phyloP scores from a whole-genome alignment of 2,113 vertebrate genomes.

The Nycticryphes semicollaris region DNA sequence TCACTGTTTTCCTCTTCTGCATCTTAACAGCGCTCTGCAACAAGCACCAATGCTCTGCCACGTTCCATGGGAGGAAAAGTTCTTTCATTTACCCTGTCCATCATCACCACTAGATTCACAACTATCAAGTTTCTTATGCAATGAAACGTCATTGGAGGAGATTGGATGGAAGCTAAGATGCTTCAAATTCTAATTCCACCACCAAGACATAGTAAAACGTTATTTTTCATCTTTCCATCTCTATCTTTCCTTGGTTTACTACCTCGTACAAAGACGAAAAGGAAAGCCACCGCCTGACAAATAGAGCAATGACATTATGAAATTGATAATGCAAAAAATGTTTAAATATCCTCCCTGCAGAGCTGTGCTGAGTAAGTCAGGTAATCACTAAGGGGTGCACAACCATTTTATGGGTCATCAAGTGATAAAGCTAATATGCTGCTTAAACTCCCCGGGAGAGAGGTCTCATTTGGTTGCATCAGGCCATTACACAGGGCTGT shows the following conservation, averaged over 20 bases:
- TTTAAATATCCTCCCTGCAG: constrained; percentile 66
- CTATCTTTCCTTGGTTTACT: neutral
- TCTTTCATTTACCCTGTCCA: neutral
- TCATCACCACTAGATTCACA: accelerated
- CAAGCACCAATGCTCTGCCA: accelerated
- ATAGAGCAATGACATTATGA: constrained; percentile 20
- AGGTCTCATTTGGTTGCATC: constrained; percentile 28
- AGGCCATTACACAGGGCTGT: constrained; percentile 40
- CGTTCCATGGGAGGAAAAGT: accelerated
- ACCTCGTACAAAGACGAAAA: neutral
- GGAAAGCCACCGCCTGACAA: neutral
- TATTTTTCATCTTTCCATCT: neutral
- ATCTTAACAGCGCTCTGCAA: neutral
- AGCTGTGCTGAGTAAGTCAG: constrained; percentile 68
- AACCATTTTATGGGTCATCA: constrained; percentile 73
- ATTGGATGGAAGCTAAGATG: neutral
- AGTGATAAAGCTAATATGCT: constrained; percentile 59
- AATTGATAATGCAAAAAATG: constrained; percentile 63
- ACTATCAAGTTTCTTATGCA: neutral
- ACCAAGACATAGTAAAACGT: neutral
- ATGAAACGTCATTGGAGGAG: neutral
- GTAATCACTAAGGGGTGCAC: constrained; percentile 73
- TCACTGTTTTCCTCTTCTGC: neutral
- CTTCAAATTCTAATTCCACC: neutral
- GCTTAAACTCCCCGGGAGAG: constrained; percentile 46